Evolutionary conservation across 2,888 invertebrate species (phyloP), one percentile per base, ranked within the genome.

Genomic region (Erebia aethiops): DNA sequence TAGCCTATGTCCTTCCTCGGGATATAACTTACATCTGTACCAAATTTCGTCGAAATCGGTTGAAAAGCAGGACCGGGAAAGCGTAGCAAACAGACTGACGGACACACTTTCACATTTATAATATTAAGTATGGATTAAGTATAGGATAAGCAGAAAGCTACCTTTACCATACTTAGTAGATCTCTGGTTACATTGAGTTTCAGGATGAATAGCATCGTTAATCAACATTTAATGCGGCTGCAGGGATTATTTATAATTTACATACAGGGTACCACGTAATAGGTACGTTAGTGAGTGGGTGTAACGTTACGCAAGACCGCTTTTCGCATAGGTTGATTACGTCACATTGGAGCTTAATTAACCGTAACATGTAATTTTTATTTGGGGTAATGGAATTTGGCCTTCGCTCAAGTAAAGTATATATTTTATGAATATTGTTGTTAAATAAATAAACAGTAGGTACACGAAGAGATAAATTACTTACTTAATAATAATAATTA

Each of bases 271-370:
- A 43, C 49, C 21, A 21, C 21, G 16, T 49, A 46, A 21, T 70
- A n/a, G n/a, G n/a, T n/a, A 43, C 58, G 71, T 61, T 49, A 21
- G 70, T 75, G 77, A 81, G 79, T 74, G 77, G 77, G 74, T 77
- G 76, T 77, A 79, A 74, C 78, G 77, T 86, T 83, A 79, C 79
- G 80, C 80, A 83, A 86, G 79, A 79, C 77, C 74, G 76, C 75
- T 79, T 41, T 61, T 21, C 52, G 75, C 74, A 79, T 80, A 46
- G 11, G 43, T 43, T 11, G 79, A 81, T 84, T 86, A 80, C 83
- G 82, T 81, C 80, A 84, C 78, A 80, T 78, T 77, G 77, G 74
- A 74, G 80, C 76, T 83, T 80, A 84, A 85, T 84, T 84, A 81
- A 78, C 78, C 82, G 78, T 82, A 85, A 82, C 80, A 76, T 74